Conservation (phyloP, 2,797 vertebrate genomes). For the Pterois miles region DNA sequence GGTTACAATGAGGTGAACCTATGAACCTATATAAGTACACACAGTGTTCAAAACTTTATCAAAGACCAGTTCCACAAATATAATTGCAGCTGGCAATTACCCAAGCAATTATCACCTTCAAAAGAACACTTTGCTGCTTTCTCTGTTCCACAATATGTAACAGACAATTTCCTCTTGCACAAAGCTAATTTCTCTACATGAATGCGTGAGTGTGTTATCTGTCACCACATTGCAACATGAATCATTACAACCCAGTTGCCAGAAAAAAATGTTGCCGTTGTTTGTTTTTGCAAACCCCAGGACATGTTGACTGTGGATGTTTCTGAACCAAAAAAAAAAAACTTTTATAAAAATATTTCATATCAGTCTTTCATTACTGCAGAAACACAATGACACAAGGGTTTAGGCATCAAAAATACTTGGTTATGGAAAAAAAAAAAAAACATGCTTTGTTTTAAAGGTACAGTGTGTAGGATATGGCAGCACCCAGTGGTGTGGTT, state of each 20-base stretch:
- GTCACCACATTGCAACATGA: background rate
- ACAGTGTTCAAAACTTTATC: slow-evolving; percentile 40
- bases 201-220: background rate
- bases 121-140: slow-evolving; percentile 23
- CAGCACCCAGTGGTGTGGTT: too few relatives aligned
- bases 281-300: background rate
- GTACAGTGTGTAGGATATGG: too few relatives aligned
- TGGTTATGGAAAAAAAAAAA: background rate
- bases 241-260: background rate
- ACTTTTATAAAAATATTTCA: background rate
- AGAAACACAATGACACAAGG: background rate
- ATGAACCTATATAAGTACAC: slow-evolving; percentile 41
- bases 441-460: too few relatives aligned
- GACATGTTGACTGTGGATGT: background rate
- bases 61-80: slow-evolving; percentile 46
- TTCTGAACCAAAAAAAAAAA: background rate
- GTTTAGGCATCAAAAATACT: background rate
- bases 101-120: slow-evolving; percentile 49
- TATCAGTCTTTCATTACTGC: background rate
- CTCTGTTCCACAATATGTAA: too few relatives aligned
- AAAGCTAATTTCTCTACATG: background rate
- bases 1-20: slow-evolving; percentile 49
- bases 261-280: background rate
- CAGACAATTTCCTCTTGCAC: background rate
- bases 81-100: slow-evolving; percentile 41